These are phyloP conservation scores for Fringilla coelebs DNA, from an alignment of 2,797 vertebrate species.

Conservation along the genomic window DNA sequence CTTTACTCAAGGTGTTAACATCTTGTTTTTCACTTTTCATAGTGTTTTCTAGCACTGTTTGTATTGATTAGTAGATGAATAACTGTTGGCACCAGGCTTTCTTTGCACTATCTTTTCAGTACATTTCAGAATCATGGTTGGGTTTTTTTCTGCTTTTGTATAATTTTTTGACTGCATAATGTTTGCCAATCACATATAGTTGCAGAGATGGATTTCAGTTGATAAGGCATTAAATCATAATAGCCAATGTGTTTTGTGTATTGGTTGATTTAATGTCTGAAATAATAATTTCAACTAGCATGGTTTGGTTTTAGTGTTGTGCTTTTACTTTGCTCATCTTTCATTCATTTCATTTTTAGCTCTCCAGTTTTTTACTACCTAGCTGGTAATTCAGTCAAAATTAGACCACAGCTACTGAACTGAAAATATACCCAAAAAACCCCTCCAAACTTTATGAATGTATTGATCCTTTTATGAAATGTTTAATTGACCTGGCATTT, in stretches of 20 bases:
- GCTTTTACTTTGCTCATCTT: conserved; percentile 1
- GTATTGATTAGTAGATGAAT: background rate
- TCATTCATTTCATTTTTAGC: background rate
- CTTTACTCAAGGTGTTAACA: background rate
- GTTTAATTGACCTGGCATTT: conserved; percentile 5
- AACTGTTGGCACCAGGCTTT: background rate
- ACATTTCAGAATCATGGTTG: background rate
- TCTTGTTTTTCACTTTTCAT: background rate
- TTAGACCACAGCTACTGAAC: background rate
- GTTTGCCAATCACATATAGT: background rate
- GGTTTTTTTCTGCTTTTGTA: background rate
- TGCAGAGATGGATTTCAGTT: conserved; percentile 10
- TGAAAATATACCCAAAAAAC: background rate
- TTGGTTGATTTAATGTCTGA: background rate
- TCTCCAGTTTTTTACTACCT: background rate
- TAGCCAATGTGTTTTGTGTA: background rate
- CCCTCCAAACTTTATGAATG: background rate
- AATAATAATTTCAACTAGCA: background rate
- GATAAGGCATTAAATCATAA: background rate
- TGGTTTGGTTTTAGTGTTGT: background rate
- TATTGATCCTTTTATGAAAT: conserved; percentile 2
- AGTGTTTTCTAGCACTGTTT: background rate
- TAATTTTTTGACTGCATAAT: background rate
- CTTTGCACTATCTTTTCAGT: background rate
- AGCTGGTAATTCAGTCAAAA: conserved; percentile 1